A percentile compares a stretch with the other conserved stretches of the same genome.
Conservation (phyloP, 2,113 vertebrate species). For the Plecturocebus donacophilus region DNA sequence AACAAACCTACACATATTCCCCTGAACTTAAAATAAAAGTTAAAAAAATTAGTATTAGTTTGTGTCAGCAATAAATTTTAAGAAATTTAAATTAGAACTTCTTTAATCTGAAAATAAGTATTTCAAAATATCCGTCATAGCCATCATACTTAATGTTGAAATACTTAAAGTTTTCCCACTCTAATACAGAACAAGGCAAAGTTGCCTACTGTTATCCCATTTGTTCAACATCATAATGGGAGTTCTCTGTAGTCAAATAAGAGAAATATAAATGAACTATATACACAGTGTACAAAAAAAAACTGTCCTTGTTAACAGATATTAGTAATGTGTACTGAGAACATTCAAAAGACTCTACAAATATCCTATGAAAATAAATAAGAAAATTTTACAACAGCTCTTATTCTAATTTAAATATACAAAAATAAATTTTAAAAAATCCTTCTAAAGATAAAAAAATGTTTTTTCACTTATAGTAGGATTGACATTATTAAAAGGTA, state of each 20-base stretch:
- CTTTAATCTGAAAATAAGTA: neutral
- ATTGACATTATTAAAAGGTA: neutral
- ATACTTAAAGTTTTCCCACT: neutral
- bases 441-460: neutral
- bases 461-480: neutral
- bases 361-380: neutral
- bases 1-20: too few species aligned
- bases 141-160: neutral
- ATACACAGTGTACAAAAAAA: neutral
- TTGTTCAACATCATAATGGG: neutral
- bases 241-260: neutral
- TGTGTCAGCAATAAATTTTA: slow-evolving; percentile 7
- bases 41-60: neutral
- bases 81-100: neutral
- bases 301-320: neutral
- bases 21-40: too few species aligned
- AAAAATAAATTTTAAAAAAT: neutral
- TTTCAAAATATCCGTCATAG: neutral
- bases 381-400: neutral
- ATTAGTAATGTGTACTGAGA: neutral
- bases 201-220: neutral
- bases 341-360: neutral
- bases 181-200: neutral
- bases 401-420: neutral
- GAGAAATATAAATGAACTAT: neutral